Base-by-base conservation (phyloP, 2,797 vertebrate species). In the Petrocephalus schoutedeni region DNA sequence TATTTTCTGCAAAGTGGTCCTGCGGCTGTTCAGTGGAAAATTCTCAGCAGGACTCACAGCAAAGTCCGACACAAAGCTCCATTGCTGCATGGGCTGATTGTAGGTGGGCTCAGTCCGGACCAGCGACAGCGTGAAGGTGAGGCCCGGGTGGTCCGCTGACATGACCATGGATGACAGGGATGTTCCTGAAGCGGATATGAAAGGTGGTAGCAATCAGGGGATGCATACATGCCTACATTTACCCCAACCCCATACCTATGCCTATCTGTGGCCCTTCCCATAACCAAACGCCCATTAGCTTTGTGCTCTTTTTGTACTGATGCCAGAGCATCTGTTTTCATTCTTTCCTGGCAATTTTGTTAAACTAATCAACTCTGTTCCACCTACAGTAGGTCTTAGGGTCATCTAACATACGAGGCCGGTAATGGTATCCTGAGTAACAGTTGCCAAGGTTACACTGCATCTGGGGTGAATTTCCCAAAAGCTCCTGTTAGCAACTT, bases 51-150 rank as follows among this genome's bases (percentile, higher is more conserved):
- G 7, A 95, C 96, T 95, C 92, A 97, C 96, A 77, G 96, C 95
- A 90, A 97, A 97, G 92, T 97, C 95, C 0, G 97, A 97, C 87
- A 96, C 90, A 83, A 97, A 97, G 88, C 94, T 97, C 96, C 96
- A 97, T 89, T 96, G 96, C 92, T 97, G 97, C 94, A 96, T 95
- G 82, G 96, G 96, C 90, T 96, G 96, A 91, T 96, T 96, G 93
- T 97, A 97, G 0, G 96, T 96, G 0, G 94, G 95, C 91, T 97
- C 95, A 0, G 96, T 97, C 89, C 93, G 92, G 91, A 96, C 91
- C 87, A 98, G 93, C 86, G 92, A 91, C 8, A 97, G 94, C 0
- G 95, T 95, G 90, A 97, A 97, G 0, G 95, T 97, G 89, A 97
- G 93, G 32, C 95, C 95, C 1, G 96, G 93, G 89, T 96, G 96